Evolutionary conservation across 2,888 invertebrate species (phyloP), one percentile per base, ranked within the genome.

Genomic region (Perizoma affinitatum): DNA sequence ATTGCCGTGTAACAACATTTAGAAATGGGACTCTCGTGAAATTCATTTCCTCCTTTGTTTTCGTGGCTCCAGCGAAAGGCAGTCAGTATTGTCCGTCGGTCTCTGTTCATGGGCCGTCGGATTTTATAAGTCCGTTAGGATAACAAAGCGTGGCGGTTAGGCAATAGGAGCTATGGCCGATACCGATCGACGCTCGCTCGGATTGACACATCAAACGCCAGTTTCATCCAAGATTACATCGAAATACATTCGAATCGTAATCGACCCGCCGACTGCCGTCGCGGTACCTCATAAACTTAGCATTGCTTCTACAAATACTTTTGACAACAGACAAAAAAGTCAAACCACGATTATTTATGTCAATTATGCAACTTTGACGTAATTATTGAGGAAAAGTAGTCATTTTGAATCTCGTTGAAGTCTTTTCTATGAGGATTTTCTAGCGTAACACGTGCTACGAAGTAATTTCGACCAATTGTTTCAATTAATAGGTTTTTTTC

Each of bases 181-280:
- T 89, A 88, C 82, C 76, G 83, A 88, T 87, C 88, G 83, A 75
- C 74, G 72, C 76, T 76, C 78, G 80, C 72, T 78, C 67, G 77
- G 90, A 92, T 90, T 91, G 92, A 92, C 90, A 91, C 90, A 88
- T 92, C 91, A 88, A 87, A 82, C 84, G 80, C 80, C 83, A 82
- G 79, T 82, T 78, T 78, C 74, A 79, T 71, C 74, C 69, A 75
- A 86, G 88, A 90, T 88, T 84, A 87, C 78, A 88, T 88, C 89
- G 84, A 82, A 78, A 82, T 82, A 85, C 82, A 81, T 84, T 86
- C 82, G 83, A 74, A 74, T 84, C 82, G 87, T 87, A 86, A 87
- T 86, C 86, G 86, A 86, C 86, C 80, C 85, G 80, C 79, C 79
- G 78, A 78, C 86, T 3, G 22, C 38, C 38, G 84, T 84, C 86